phyloP scores from a whole-genome alignment of 2,113 vertebrate species.

The Nibea coibor region DNA sequence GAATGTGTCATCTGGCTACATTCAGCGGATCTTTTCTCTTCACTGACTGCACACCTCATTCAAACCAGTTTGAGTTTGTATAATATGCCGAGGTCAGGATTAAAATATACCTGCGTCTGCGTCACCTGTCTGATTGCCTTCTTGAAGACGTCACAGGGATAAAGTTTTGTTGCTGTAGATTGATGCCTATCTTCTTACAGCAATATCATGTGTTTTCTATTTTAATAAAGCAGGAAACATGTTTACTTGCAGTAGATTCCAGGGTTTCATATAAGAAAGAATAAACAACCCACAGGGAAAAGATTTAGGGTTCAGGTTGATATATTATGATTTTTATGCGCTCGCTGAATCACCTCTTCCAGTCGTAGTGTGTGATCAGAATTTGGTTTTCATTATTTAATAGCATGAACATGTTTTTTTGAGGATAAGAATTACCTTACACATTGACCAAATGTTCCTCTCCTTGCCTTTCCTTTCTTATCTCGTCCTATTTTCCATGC shows the following conservation, averaged over 20 bases:
- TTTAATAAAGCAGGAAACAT: background rate
- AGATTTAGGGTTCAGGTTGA: background rate
- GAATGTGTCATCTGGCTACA: background rate
- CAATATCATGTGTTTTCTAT: background rate
- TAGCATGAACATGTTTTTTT: background rate
- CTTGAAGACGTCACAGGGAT: background rate
- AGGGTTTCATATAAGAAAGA: background rate
- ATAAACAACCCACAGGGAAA: slow-evolving; percentile 1
- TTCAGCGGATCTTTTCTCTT: slow-evolving; percentile 7
- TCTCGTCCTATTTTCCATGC: background rate
- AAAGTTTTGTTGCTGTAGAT: background rate
- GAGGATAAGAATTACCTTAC: background rate
- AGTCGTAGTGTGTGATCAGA: background rate
- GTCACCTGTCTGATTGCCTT: background rate
- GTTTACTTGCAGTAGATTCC: background rate
- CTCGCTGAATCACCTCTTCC: background rate
- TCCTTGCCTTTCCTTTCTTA: background rate
- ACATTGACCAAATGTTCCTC: slow-evolving; percentile 9
- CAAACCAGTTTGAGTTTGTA: background rate
- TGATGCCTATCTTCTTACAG: background rate
- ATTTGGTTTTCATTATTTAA: slow-evolving; percentile 22
- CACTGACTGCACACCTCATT: background rate
- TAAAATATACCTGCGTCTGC: background rate
- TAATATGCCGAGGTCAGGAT: background rate
- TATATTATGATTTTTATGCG: background rate